phyloP scores from a whole-genome alignment of 1,140 invertebrate species.

The Hylaeus anthracinus region DNA sequence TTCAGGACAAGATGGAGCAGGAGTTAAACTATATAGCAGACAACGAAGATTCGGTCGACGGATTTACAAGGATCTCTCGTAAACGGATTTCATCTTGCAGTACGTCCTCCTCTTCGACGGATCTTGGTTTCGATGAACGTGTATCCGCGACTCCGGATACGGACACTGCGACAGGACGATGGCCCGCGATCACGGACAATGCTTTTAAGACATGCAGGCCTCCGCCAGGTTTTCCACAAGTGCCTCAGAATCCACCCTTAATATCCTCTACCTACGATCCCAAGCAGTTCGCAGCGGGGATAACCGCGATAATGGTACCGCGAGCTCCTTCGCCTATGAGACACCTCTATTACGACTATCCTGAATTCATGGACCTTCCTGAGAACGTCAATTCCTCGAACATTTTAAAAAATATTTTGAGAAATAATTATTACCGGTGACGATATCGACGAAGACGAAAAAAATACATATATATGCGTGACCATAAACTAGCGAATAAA shows the following conservation, averaged over 20 bases:
- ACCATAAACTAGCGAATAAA: neutral
- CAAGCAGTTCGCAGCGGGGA: rapidly evolving
- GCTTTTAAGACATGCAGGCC: rapidly evolving
- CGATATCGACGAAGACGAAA: neutral
- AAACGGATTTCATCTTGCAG: neutral
- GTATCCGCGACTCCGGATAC: rapidly evolving
- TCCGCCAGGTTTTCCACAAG: neutral
- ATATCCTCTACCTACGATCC: rapidly evolving
- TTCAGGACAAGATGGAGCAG: neutral
- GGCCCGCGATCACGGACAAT: neutral
- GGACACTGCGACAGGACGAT: rapidly evolving
- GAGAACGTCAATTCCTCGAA: neutral
- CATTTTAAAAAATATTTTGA: neutral
- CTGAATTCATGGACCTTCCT: conserved; percentile 14
- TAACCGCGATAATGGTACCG: neutral
- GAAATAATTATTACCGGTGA: neutral
- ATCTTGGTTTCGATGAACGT: neutral
- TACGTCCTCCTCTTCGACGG: neutral
- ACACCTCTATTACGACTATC: conserved; percentile 12
- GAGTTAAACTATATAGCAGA: neutral
- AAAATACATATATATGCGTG: neutral
- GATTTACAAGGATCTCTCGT: too few relatives aligned
- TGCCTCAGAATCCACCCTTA: conserved; percentile 2
- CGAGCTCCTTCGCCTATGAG: neutral
- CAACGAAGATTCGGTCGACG: neutral